A percentile compares a stretch with the other conserved stretches of the same genome.
Conservation (phyloP, 2,797 vertebrate species). For the Poecilia gillii region DNA sequence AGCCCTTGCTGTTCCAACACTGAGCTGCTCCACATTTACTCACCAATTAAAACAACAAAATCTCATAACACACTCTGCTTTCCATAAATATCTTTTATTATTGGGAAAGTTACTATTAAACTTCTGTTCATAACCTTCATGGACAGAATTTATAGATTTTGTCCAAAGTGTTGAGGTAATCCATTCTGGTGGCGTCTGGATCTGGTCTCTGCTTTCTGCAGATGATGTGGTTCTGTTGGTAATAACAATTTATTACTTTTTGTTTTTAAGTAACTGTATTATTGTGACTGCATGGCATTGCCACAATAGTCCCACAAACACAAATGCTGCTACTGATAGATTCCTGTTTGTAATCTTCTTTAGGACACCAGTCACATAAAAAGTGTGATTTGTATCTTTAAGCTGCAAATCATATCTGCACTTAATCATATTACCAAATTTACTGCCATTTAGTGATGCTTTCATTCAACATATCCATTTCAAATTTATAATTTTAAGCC, state of each 20-base stretch:
- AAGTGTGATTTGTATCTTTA: too few relatives aligned
- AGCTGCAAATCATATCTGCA: too few relatives aligned
- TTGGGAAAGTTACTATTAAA: background rate
- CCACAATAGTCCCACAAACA: too few relatives aligned
- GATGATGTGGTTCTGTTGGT: background rate
- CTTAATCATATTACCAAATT: too few relatives aligned
- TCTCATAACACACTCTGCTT: too few relatives aligned
- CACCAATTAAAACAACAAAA: background rate
- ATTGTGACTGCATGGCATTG: too few relatives aligned
- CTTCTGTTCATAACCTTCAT: background rate
- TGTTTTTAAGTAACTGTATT: too few relatives aligned
- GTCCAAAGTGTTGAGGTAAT: background rate
- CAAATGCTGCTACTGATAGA: too few relatives aligned
- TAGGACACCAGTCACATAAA: too few relatives aligned
- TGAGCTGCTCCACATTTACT: background rate
- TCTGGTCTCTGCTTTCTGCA: background rate
- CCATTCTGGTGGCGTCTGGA: background rate
- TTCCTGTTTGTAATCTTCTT: too few relatives aligned
- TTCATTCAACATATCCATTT: background rate
- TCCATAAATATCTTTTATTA: background rate
- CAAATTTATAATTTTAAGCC: background rate
- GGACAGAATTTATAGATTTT: background rate
- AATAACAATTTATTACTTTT: too few relatives aligned
- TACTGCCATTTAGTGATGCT: background rate
- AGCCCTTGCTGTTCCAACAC: background rate